Evolutionary conservation across 2,888 invertebrate species (phyloP).

Genomic region (Cryptophagus acutangulus): DNA sequence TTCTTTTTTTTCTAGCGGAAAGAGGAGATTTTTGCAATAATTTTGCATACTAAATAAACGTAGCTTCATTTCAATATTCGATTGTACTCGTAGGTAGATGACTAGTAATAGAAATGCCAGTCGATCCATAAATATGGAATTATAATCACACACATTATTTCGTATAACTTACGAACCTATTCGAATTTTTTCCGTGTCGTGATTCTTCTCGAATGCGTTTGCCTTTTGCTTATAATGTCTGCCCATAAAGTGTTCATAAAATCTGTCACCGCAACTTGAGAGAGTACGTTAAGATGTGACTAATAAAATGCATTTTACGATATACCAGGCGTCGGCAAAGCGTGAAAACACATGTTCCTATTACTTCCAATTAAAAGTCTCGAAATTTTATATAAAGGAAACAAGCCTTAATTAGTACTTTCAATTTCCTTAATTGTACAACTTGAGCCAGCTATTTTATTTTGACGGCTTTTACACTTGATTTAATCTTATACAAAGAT

Average conservation of each 20-base stretch:
- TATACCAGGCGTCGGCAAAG: constrained; percentile 32
- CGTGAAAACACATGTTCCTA: constrained; percentile 38
- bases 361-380: constrained; percentile 33
- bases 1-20: no score
- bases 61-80: no score
- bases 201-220: no score
- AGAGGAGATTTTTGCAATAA: no score
- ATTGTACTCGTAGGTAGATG: no score
- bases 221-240: no score
- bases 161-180: neutral
- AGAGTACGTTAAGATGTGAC: constrained; percentile 25
- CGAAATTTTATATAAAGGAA: constrained; percentile 3
- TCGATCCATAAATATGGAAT: neutral
- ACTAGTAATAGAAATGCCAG: neutral
- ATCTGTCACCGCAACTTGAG: constrained; percentile 32
- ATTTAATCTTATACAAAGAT: no score
- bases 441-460: no score
- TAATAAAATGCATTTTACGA: constrained; percentile 37
- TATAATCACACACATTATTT: neutral
- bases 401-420: neutral
- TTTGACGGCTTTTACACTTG: no score
- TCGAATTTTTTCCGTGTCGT: neutral
- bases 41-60: no score
- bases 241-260: constrained; percentile 29
- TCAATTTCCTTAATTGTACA: constrained; percentile 4